Conservation (phyloP, 2,888 invertebrate genomes). For the Polyommatus icarus region DNA sequence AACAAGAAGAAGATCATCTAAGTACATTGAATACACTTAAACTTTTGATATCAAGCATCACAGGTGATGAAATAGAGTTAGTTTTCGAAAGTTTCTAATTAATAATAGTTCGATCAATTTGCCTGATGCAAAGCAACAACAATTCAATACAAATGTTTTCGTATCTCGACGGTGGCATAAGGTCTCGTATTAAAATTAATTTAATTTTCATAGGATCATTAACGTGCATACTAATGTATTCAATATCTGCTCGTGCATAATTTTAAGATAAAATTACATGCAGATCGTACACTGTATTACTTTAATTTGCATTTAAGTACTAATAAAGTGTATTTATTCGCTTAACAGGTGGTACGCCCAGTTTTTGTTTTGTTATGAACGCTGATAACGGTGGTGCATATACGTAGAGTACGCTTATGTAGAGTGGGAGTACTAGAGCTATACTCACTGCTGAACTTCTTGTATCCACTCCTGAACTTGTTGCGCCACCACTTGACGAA, state of each 20-base stretch:
- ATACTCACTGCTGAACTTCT: constrained; percentile 85
- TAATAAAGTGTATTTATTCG: constrained; percentile 14
- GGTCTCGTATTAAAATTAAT: not conserved
- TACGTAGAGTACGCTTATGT: not conserved
- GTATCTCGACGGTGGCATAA: not conserved
- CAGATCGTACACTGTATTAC: constrained; percentile 7
- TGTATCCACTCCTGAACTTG: constrained; percentile 87
- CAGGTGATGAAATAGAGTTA: not conserved
- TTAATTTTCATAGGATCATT: constrained; percentile 5
- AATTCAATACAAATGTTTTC: not conserved
- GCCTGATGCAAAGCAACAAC: not conserved
- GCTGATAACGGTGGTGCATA: not conserved
- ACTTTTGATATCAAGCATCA: not conserved
- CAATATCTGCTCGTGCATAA: constrained; percentile 16
- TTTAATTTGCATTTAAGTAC: constrained; percentile 19
- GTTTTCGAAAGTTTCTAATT: not conserved
- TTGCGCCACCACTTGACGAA: constrained; percentile 89
- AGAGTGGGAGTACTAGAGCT: not conserved
- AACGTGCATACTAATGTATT: constrained; percentile 10
- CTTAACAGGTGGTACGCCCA: not conserved
- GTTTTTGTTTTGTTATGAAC: constrained; percentile 17
- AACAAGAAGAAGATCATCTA: not conserved
- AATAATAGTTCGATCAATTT: not conserved
- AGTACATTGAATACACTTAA: not conserved
- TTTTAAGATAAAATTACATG: constrained; percentile 5